Conservation (phyloP, 2,113 vertebrate genomes). For the Parotia lawesii region DNA sequence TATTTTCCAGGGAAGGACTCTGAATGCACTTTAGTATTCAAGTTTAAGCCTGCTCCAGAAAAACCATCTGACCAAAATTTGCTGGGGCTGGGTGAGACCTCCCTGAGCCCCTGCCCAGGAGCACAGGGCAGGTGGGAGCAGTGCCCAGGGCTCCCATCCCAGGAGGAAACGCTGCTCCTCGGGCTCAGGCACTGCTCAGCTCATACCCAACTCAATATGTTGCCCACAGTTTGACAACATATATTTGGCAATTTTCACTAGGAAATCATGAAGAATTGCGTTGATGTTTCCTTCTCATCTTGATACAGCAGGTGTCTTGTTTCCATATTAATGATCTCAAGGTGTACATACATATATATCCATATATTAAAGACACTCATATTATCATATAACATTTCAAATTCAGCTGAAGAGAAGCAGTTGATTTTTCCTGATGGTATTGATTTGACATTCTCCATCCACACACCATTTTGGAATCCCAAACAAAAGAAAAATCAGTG, state of each 20-base stretch:
- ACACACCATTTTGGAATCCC: neutral
- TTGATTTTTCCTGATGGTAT: neutral
- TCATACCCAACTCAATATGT: neutral
- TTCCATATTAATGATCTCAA: constrained; percentile 24
- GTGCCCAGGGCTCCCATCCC: neutral
- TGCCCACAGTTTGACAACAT: neutral
- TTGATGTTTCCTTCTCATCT: constrained; percentile 1
- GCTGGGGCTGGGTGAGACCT: neutral
- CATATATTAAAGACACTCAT: neutral
- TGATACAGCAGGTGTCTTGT: neutral
- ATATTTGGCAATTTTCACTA: neutral
- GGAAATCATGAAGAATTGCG: neutral
- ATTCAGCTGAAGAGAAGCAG: neutral
- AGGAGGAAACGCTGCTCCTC: neutral
- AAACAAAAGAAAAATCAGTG: neutral
- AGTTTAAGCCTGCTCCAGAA: neutral
- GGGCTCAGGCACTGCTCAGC: neutral
- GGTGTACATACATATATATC: neutral
- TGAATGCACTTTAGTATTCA: neutral
- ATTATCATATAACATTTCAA: constrained; percentile 5
- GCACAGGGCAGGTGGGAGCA: neutral
- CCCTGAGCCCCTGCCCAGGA: neutral
- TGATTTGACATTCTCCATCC: constrained; percentile 2
- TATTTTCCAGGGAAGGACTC: neutral
- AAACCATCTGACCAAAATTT: neutral